Percentiles rank a stretch among this genome's conserved stretches.
Evolutionary conservation across 2,888 invertebrate species (phyloP).

Genomic region (Ormyrus labotus): DNA sequence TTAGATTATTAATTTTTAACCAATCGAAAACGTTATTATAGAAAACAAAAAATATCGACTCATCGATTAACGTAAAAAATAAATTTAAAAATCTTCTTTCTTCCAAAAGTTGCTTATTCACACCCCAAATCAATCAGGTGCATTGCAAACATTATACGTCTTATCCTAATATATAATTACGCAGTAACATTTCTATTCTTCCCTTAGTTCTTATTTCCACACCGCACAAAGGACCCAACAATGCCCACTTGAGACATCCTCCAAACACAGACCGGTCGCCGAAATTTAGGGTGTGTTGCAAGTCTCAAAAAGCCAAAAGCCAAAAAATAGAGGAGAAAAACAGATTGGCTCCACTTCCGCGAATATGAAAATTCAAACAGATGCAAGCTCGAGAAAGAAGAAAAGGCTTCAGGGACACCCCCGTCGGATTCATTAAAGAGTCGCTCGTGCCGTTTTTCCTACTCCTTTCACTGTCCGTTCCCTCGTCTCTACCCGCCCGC

Average conservation of each 20-base stretch:
- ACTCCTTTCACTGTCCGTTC: too few relatives aligned
- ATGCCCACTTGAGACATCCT: slow-evolving; percentile 20
- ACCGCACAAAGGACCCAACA: background rate
- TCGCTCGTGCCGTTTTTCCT: background rate
- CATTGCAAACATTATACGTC: background rate
- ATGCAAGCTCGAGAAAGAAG: background rate
- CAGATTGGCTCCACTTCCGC: slow-evolving; percentile 23
- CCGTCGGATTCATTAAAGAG: slow-evolving; percentile 15
- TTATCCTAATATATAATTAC: too few relatives aligned
- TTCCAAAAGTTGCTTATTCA: background rate
- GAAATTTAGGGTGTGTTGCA: background rate
- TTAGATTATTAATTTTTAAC: too few relatives aligned
- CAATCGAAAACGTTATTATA: too few relatives aligned
- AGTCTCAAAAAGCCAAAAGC: too few relatives aligned
- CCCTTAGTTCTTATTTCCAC: background rate
- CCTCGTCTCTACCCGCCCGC: background rate
- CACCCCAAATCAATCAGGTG: background rate
- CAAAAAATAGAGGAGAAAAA: background rate
- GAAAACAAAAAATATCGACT: too few relatives aligned
- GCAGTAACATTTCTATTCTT: background rate
- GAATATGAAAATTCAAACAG: slow-evolving; percentile 25
- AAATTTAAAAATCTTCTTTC: too few relatives aligned
- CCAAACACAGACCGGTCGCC: background rate
- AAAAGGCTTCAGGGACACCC: slow-evolving; percentile 10
- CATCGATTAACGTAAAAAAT: too few relatives aligned